Percentiles rank a stretch among this genome's conserved stretches.
Evolutionary conservation across 2,113 vertebrate genomes (phyloP).

Genomic region (Nyctereutes procyonoides): DNA sequence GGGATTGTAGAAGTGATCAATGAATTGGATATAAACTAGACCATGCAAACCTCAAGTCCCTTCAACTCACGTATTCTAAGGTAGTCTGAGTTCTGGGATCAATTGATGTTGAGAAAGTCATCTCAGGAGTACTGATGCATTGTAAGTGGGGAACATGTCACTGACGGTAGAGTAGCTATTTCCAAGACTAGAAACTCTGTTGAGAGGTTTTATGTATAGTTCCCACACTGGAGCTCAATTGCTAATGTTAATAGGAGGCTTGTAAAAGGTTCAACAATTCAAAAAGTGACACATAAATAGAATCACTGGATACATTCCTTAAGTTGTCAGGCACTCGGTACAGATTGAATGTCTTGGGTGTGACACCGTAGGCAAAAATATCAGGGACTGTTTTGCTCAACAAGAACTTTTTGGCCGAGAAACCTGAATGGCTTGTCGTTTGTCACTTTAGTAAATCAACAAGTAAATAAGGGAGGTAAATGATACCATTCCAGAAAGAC

Average conservation of each 20-base stretch:
- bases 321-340: neutral
- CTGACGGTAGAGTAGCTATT: accelerated
- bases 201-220: neutral
- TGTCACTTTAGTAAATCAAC: neutral
- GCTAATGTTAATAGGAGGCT: constrained; percentile 17
- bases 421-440: neutral
- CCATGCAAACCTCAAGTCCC: neutral
- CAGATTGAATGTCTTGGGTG: neutral
- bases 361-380: constrained; percentile 37
- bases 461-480: neutral
- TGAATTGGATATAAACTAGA: neutral
- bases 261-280: neutral
- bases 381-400: neutral
- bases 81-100: neutral
- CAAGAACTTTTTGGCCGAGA: neutral
- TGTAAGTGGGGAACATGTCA: too few species aligned
- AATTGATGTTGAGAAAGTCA: neutral
- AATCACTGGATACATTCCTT: neutral
- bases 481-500: neutral
- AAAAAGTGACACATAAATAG: neutral
- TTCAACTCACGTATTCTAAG: neutral
- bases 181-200: neutral
- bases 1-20: accelerated
- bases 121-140: neutral
- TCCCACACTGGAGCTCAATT: constrained; percentile 46